A percentile compares a stretch with the other conserved stretches of the same genome.
Conservation (phyloP, 1,140 invertebrate genomes). For the Pseudomyrmex cubaensis region DNA sequence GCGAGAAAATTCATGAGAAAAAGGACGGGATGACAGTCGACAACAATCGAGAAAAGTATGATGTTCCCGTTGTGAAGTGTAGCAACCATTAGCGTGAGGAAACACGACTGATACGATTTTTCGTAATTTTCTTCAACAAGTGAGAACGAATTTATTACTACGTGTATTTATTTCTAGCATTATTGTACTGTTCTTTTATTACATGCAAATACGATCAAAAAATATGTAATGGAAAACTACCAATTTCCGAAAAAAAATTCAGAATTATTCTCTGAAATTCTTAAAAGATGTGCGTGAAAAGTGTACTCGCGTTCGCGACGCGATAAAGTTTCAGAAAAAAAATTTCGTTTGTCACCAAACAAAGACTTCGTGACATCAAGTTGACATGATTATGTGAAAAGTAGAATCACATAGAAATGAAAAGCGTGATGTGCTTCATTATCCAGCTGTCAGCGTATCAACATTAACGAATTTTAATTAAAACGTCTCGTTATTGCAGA, state of each 20-base stretch:
- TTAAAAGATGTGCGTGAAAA: not conserved
- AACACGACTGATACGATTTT: not conserved
- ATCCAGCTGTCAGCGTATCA: slow-evolving; percentile 39
- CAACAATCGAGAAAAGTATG: slow-evolving; percentile 3
- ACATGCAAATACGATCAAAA: no score
- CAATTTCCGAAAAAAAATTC: not conserved
- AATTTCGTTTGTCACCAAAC: not conserved
- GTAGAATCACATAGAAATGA: slow-evolving; percentile 16
- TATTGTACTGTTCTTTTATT: no score
- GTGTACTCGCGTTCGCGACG: not conserved
- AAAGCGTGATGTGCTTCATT: slow-evolving; percentile 39
- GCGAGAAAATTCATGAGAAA: not conserved
- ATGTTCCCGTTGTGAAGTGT: slow-evolving; percentile 2
- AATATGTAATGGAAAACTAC: not conserved
- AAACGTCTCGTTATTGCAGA: slow-evolving; percentile 40
- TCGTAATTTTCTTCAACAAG: no score
- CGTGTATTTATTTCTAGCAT: no score
- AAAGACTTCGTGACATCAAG: slow-evolving; percentile 12
- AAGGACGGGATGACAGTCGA: not conserved
- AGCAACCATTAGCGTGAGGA: not conserved
- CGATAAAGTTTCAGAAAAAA: slow-evolving; percentile 10
- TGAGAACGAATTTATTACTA: no score
- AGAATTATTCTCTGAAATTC: not conserved
- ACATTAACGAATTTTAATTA: slow-evolving; percentile 61
- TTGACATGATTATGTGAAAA: slow-evolving; percentile 32